phyloP scores from a whole-genome alignment of 2,888 invertebrate species.

The Drosophila bunnanda region DNA sequence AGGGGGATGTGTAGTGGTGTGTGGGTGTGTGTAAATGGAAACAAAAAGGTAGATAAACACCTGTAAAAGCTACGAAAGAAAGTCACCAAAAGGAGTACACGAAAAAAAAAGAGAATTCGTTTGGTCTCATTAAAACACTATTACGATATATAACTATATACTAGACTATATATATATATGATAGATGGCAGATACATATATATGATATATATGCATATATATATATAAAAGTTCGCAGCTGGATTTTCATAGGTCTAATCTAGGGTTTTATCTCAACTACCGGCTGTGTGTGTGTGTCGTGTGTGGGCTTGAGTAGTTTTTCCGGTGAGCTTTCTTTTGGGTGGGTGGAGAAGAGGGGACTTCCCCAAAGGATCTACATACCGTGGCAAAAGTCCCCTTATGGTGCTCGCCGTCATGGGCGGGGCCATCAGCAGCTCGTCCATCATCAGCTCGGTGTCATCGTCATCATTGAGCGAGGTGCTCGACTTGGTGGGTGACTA shows the following conservation, averaged over 20 bases:
- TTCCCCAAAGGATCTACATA: constrained; percentile 67
- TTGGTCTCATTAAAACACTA: constrained; percentile 45
- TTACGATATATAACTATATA: constrained; percentile 12
- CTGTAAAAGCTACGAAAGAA: constrained; percentile 81
- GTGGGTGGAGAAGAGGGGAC: no score
- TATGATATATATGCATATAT: constrained; percentile 2
- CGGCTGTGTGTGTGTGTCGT: constrained; percentile 27
- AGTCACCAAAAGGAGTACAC: constrained; percentile 53
- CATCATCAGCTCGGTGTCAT: constrained; percentile 93
- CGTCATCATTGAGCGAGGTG: constrained; percentile 89
- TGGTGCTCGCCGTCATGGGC: constrained; percentile 89
- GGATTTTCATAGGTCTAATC: constrained; percentile 5
- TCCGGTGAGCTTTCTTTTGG: neutral
- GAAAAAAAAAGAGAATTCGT: constrained; percentile 43
- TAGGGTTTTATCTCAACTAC: constrained; percentile 30
- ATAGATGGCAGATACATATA: constrained; percentile 10
- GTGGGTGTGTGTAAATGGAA: constrained; percentile 12
- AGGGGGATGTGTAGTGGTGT: constrained; percentile 13
- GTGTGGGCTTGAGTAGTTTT: neutral
- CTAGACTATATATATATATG: constrained; percentile 18
- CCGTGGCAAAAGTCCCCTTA: constrained; percentile 90
- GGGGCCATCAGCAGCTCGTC: constrained; percentile 92
- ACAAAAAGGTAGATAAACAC: constrained; percentile 64
- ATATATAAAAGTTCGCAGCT: constrained; percentile 3
- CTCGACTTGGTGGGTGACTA: constrained; percentile 88